Base-by-base conservation (phyloP, 1,140 invertebrate species). In the Pentalonia nigronervosa region DNA sequence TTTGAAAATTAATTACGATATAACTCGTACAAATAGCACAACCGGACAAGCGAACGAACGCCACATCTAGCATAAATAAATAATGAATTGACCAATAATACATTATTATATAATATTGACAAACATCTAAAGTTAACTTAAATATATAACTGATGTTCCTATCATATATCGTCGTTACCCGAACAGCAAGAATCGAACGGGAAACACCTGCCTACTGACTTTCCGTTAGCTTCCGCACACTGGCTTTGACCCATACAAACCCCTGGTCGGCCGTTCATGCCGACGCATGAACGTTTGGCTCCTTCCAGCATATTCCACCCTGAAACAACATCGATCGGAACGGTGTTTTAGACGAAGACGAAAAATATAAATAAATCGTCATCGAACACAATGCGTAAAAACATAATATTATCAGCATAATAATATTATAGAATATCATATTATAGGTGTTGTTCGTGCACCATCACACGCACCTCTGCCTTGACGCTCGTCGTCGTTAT, bases 191-290 rank as follows among this genome's bases (percentile, higher is more conserved):
- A 6, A 41, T 93, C 81, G 30, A 86, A 93, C 23, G 91, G 91
- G 25, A 93, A 93, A 93, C 91, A 93, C 23, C 47, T 84, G n/a
- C 91, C 91, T 1, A 93, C 91, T 25, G 91, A 47, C n/a, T 93
- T 93, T 23, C 91, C 91, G 20, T 86, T 93, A 17, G 9, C 84
- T 41, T 93, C 81, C 1, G 91, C 1, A 17, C 91, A 93, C 34
- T 93, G 25, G n/a, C 25, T 50, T 56, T 93, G 91, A 0, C 47
- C 34, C 76, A 84, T 93, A n/a, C 91, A 93, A 7, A 93, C 34
- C 3, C 91, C 91, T 1, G 81, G 34, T 11, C 81, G 47, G 7
- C 91, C 91, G 25, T 86, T 53, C 17, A 53, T 9, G 8, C 91
- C 91, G 9, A 86, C 48, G 50, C 91, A 93, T 1, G 67, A 84